A percentile compares a stretch with the other conserved stretches of the same genome.
phyloP scores from a whole-genome alignment of 2,888 invertebrate genomes.

The Lucinisca nassula region DNA sequence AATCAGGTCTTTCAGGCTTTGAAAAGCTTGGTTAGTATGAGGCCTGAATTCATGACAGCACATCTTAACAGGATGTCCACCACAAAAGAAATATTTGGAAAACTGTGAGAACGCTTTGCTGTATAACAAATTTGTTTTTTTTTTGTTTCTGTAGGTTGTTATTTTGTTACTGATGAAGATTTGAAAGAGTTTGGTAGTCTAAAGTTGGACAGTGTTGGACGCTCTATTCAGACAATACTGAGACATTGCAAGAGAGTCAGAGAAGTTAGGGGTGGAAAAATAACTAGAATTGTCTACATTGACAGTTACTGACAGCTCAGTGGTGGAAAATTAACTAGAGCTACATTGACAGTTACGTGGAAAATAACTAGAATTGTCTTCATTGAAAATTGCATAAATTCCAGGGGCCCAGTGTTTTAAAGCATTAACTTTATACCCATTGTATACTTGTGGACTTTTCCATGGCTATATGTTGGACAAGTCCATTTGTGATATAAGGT shows the following conservation, averaged over 20 bases:
- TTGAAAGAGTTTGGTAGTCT: slow-evolving; percentile 81
- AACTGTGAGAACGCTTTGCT: no score
- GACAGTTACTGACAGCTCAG: slow-evolving; percentile 73
- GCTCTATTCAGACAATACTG: slow-evolving; percentile 83
- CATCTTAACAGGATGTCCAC: background rate
- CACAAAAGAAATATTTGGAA: no score
- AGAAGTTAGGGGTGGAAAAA: slow-evolving; percentile 84
- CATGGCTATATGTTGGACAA: no score
- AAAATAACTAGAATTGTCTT: slow-evolving; percentile 81
- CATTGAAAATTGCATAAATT: slow-evolving; percentile 68
- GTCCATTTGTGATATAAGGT: no score
- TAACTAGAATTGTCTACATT: slow-evolving; percentile 80
- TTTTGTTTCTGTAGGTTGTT: slow-evolving; percentile 79
- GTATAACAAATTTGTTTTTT: no score
- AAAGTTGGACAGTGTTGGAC: slow-evolving; percentile 81
- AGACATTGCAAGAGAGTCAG: slow-evolving; percentile 85
- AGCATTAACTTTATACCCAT: no score
- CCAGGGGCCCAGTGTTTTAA: no score
- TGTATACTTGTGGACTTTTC: no score
- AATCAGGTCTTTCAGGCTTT: no score
- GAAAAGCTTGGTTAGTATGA: no score
- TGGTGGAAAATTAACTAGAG: slow-evolving; percentile 82
- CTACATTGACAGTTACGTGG: slow-evolving; percentile 30
- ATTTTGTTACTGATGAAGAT: slow-evolving; percentile 85
- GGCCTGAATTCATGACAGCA: no score